Conservation (phyloP, 53 echinoderm and acorn worm species). For the Glandiceps talaboti region DNA sequence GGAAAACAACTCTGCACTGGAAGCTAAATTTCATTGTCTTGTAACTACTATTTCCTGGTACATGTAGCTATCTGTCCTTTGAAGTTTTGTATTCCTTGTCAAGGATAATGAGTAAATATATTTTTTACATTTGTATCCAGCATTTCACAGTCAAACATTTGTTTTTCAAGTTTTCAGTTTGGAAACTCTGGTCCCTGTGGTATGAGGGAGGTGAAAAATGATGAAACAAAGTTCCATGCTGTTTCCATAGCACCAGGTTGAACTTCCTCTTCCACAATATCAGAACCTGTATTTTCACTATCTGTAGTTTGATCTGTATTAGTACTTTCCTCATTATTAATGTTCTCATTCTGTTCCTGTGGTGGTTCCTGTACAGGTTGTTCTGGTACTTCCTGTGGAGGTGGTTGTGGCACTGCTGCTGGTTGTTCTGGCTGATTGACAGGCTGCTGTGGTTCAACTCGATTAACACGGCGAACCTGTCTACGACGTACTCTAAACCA, state of each 20-base stretch:
- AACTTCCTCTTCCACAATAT: constrained; percentile 36
- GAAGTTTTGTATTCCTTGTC: too few species aligned
- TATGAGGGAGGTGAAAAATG: constrained; percentile 90
- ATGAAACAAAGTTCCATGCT: constrained; percentile 73
- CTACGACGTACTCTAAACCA: constrained; percentile 59
- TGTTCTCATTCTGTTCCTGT: neutral
- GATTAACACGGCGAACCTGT: neutral
- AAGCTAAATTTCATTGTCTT: too few species aligned
- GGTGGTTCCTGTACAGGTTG: neutral
- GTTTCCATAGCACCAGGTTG: constrained; percentile 52
- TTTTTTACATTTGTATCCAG: too few species aligned
- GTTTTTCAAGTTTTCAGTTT: too few species aligned
- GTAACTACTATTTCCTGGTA: too few species aligned
- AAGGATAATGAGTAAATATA: too few species aligned
- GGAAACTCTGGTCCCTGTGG: constrained; percentile 48
- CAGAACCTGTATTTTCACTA: constrained; percentile 24
- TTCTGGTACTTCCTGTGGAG: constrained; percentile 4
- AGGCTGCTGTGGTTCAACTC: too few species aligned
- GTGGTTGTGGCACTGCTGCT: constrained; percentile 8
- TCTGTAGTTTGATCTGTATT: neutral
- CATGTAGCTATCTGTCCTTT: too few species aligned
- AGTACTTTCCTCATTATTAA: neutral
- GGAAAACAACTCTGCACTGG: too few species aligned
- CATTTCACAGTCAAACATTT: too few species aligned
- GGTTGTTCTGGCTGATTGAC: constrained; percentile 12